phyloP scores from a whole-genome alignment of 2,888 invertebrate genomes.

The Chorisops tibialis region DNA sequence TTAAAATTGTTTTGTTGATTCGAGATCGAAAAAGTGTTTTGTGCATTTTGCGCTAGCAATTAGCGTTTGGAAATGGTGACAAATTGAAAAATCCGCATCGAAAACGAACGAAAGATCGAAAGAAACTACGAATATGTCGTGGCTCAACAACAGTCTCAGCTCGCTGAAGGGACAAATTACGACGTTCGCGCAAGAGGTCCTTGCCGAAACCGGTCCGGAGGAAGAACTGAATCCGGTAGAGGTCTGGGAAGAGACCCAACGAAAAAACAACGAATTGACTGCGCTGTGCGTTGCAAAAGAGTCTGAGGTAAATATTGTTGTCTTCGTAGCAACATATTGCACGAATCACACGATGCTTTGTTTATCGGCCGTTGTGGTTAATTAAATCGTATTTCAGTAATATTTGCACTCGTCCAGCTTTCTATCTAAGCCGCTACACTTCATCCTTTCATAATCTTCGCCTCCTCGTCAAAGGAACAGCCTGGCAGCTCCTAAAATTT shows the following conservation, averaged over 20 bases:
- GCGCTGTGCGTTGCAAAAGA: constrained; percentile 59
- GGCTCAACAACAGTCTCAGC: constrained; percentile 59
- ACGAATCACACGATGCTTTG: too few species aligned
- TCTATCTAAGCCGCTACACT: too few species aligned
- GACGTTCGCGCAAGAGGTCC: constrained; percentile 83
- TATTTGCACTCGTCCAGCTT: too few species aligned
- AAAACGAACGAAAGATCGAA: not conserved
- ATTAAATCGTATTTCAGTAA: too few species aligned
- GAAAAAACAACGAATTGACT: constrained; percentile 55
- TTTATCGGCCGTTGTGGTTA: too few species aligned
- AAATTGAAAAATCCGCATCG: not conserved
- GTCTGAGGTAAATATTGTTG: constrained; percentile 59
- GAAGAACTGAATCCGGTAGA: constrained; percentile 41
- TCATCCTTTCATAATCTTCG: too few species aligned
- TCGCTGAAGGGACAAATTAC: constrained; percentile 83
- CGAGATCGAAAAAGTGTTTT: not conserved
- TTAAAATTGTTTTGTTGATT: constrained; percentile 4
- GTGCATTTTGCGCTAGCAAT: not conserved
- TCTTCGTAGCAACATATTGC: too few species aligned
- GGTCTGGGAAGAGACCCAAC: constrained; percentile 44
- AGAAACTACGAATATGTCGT: constrained; percentile 56
- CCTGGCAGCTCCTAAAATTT: too few species aligned
- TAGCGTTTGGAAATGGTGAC: constrained; percentile 3
- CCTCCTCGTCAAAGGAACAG: too few species aligned
- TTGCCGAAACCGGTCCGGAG: constrained; percentile 70